phyloP scores from a whole-genome alignment of 2,797 vertebrate species.

The Chiropotes sagulatus region DNA sequence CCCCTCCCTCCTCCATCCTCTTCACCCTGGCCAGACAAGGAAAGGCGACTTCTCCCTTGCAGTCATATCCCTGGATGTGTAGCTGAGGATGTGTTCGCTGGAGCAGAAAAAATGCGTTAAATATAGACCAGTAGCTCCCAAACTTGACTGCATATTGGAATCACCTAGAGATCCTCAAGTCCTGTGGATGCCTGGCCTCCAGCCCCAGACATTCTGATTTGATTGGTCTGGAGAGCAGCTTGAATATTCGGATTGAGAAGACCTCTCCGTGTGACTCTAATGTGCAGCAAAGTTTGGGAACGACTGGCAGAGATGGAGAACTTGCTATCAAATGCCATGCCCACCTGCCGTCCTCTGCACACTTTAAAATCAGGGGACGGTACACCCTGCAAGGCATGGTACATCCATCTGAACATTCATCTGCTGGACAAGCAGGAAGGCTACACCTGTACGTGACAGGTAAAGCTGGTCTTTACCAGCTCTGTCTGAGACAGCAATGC shows the following conservation, averaged over 20 bases:
- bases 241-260: background rate
- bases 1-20: constrained; percentile 12
- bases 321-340: background rate
- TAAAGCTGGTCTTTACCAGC: background rate
- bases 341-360: background rate
- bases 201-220: accelerated
- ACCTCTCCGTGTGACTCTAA: accelerated
- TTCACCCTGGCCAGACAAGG: constrained; percentile 60
- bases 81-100: background rate
- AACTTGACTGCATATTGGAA: accelerated
- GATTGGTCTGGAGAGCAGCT: background rate
- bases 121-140: background rate
- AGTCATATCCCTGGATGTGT: constrained; percentile 36
- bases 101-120: background rate
- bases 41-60: background rate
- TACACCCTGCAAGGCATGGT: accelerated
- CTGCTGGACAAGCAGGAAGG: background rate
- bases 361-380: background rate
- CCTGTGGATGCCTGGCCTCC: background rate
- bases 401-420: accelerated
- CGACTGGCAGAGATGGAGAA: accelerated
- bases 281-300: accelerated
- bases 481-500: background rate
- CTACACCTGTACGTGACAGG: accelerated
- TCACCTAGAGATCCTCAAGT: background rate